These are phyloP conservation scores for Damaliscus lunatus DNA, from an alignment of 2,113 vertebrate species.

Conservation along the genomic window DNA sequence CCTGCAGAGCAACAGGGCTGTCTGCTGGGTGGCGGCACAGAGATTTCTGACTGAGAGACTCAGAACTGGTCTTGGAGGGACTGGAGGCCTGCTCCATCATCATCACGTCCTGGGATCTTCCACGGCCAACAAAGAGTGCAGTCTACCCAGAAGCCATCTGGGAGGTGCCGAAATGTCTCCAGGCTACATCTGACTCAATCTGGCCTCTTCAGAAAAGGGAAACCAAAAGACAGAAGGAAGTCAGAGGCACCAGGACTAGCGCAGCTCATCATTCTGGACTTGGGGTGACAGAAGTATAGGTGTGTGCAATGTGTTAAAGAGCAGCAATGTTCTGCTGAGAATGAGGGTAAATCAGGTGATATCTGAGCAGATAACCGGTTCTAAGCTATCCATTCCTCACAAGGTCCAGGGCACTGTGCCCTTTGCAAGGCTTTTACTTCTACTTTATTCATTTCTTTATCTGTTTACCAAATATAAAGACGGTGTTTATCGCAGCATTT, in stretches of 20 bases:
- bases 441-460: background rate
- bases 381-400: background rate
- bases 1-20: no score
- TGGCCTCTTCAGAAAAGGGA: background rate
- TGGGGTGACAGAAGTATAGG: slow-evolving; percentile 3
- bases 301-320: background rate
- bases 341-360: background rate
- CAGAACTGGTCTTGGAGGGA: background rate
- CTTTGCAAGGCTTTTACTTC: background rate
- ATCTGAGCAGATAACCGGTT: background rate
- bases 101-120: background rate
- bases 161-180: background rate
- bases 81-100: background rate
- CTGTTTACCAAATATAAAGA: background rate
- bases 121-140: background rate
- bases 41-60: background rate
- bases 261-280: background rate
- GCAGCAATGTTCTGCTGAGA: background rate
- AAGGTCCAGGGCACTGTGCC: background rate
- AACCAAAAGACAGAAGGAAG: background rate
- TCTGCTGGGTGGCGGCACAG: accelerated
- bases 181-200: background rate
- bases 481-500: background rate
- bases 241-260: background rate
- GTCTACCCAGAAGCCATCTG: background rate